Evolutionary conservation across 2,113 vertebrate species (phyloP).

Genomic region (Lepisosteus oculatus): DNA sequence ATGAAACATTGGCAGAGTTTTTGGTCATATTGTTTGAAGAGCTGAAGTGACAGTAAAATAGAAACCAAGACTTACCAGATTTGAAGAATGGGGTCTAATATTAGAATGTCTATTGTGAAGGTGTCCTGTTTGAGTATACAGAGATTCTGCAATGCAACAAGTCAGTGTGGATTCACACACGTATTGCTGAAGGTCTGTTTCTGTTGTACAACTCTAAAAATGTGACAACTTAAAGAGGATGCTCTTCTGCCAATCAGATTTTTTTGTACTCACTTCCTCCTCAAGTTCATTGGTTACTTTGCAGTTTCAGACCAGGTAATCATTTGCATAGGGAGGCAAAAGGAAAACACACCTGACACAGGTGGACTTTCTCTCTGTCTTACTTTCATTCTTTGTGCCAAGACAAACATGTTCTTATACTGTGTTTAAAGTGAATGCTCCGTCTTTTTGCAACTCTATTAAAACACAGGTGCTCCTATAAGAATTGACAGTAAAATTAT

Average conservation of each 20-base stretch:
- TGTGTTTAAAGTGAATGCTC: no score
- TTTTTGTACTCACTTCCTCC: conserved; percentile 57
- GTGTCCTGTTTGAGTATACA: background rate
- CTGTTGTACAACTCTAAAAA: conserved; percentile 25
- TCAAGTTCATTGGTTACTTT: conserved; percentile 46
- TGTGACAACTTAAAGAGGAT: conserved; percentile 34
- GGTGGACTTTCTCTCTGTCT: background rate
- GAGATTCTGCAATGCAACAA: background rate
- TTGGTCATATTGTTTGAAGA: background rate
- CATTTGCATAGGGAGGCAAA: conserved; percentile 49
- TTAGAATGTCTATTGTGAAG: background rate
- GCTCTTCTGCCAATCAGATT: conserved; percentile 47
- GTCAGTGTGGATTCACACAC: background rate
- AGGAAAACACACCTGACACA: conserved; percentile 23
- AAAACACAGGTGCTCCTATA: no score
- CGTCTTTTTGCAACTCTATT: no score
- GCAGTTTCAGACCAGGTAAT: conserved; percentile 31
- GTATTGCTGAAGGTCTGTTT: conserved; percentile 10
- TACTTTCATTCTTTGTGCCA: no score
- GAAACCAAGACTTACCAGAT: background rate
- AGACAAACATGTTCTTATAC: no score
- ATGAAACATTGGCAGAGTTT: no score
- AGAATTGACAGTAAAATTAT: no score
- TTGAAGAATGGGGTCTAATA: background rate
- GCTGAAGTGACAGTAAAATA: background rate